Evolutionary conservation across 2,797 vertebrate genomes (phyloP), one percentile per base, ranked within the genome.

Genomic region (Tangara arthus): DNA sequence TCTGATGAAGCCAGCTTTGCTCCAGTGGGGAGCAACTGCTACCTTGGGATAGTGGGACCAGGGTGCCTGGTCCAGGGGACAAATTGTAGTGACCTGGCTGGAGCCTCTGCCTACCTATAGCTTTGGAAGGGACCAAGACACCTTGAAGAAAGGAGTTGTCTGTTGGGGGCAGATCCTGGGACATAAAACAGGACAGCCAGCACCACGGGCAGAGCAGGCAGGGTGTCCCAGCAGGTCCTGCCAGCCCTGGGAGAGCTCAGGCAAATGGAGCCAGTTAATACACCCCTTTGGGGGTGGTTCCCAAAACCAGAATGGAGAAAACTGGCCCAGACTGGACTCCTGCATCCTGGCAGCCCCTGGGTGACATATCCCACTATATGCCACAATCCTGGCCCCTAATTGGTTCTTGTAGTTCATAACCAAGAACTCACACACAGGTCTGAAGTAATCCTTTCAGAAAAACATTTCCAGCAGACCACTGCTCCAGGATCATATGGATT

Each of bases 381-480:
- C 1, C 42, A 39, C 7, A 9, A 0, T 32, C 52, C 73, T 84
- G 47, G 30, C 32, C 20, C 13, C 39, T 32, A 18, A 37, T 21
- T 78, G 2, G 2, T 63, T 53, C 39, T 27, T 9, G 3, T 3
- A 23, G 39, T 8, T 44, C 4, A 4, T 42, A 63, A 53, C 11
- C 19, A 75, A 49, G 68, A 68, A 64, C 23, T 30, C 15, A 12
- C 12, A 35, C 37, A n/a, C 10, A 17, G 21, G 9, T 60, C 4
- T 75, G 82, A 55, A 42, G 39, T 9, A 76, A 64, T 6, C 15
- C 27, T 37, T 26, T 28, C 9, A 37, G 28, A 37, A 57, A 61
- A 61, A 0, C 18, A 26, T 28, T 46, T 32, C 27, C 32, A 88
- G 80, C 41, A 82, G 35, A 9, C n/a, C 39, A 16, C 0, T 0